Evolutionary conservation across 1,140 invertebrate species (phyloP).

Genomic region (Aphelenchoides fujianensis): DNA sequence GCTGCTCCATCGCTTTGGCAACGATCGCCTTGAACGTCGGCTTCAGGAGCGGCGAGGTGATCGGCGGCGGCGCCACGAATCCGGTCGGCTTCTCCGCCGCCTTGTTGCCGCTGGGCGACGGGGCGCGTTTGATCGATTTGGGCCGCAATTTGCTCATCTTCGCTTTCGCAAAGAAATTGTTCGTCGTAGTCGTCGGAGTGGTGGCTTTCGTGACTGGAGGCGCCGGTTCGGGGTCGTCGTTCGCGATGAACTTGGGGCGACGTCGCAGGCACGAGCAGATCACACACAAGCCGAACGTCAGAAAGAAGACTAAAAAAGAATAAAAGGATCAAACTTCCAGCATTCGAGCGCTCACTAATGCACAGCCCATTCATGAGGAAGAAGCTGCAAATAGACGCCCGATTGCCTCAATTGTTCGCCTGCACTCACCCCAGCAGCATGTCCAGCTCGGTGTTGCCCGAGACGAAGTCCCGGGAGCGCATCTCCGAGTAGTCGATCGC

Average conservation of each 20-base stretch:
- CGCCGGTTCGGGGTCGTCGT: conserved; percentile 6
- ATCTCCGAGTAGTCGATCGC: conserved; percentile 21
- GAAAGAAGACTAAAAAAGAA: conserved; percentile 17
- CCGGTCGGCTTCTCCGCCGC: background rate
- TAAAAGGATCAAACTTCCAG: no score
- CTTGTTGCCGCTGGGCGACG: conserved; percentile 11
- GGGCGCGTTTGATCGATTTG: conserved; percentile 12
- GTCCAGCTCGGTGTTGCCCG: background rate
- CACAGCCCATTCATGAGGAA: conserved; percentile 21
- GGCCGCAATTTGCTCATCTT: conserved; percentile 10
- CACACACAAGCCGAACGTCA: conserved; percentile 19
- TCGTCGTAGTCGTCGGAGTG: conserved; percentile 1
- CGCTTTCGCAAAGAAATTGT: background rate
- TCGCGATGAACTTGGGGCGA: conserved; percentile 6
- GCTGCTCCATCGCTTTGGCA: conserved; percentile 23
- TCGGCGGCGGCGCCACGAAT: background rate
- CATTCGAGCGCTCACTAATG: no score
- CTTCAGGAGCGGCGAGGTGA: conserved; percentile 11
- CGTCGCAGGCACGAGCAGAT: conserved; percentile 17
- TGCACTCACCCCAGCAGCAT: conserved; percentile 3
- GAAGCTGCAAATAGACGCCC: conserved; percentile 12
- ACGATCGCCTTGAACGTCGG: conserved; percentile 21
- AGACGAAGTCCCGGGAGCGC: conserved; percentile 2
- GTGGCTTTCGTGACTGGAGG: background rate
- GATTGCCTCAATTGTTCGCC: no score